Evolutionary conservation across 2,113 vertebrate genomes (phyloP).

Genomic region (Ammodytes dubius): DNA sequence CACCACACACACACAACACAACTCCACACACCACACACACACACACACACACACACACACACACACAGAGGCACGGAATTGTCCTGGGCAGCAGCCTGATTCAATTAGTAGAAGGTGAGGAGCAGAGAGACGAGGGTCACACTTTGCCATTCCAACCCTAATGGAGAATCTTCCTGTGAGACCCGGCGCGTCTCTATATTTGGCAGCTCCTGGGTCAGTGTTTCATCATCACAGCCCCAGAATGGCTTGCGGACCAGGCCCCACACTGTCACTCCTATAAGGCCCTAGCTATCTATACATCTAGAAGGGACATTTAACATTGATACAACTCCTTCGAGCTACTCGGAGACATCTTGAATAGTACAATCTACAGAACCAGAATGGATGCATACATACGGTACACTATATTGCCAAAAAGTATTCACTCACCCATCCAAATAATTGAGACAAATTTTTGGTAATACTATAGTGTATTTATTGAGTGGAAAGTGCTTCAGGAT

Average conservation of each 20-base stretch:
- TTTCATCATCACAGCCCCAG: constrained; percentile 65
- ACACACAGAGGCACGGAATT: constrained; percentile 41
- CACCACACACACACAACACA: constrained; percentile 23
- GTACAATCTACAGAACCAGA: not conserved
- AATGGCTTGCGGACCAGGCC: constrained; percentile 52
- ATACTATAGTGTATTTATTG: too few species aligned
- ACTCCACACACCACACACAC: constrained; percentile 1
- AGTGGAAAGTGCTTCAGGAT: too few species aligned
- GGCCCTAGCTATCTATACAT: constrained; percentile 54
- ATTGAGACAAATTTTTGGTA: too few species aligned
- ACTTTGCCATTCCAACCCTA: constrained; percentile 74
- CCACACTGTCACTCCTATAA: constrained; percentile 16
- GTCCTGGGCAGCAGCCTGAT: constrained; percentile 76
- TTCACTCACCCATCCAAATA: too few species aligned
- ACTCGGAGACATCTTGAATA: not conserved
- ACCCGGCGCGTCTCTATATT: constrained; percentile 77
- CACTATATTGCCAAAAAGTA: too few species aligned
- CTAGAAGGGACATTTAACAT: constrained; percentile 56
- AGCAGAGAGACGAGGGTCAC: constrained; percentile 83
- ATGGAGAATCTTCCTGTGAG: constrained; percentile 79
- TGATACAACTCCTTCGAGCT: constrained; percentile 41
- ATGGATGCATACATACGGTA: not conserved
- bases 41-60: constrained; percentile 26
- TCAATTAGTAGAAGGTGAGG: constrained; percentile 84
- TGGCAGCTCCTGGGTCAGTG: constrained; percentile 79